Conservation (phyloP, 2,888 invertebrate species). For the Drosophila basisetae region DNA sequence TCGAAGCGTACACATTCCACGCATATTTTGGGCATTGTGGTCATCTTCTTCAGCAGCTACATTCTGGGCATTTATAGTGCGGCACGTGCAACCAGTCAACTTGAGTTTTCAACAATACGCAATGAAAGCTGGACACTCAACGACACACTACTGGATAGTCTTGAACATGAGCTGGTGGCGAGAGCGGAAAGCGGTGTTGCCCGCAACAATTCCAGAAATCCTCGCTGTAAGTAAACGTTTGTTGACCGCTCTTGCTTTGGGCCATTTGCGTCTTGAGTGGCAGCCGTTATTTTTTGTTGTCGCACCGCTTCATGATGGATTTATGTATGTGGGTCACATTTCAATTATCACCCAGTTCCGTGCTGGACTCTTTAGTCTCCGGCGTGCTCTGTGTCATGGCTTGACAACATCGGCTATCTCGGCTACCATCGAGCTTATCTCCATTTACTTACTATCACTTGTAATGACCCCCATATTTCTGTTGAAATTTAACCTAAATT, state of each 20-base stretch:
- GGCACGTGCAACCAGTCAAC: constrained; percentile 50
- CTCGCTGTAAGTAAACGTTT: constrained; percentile 65
- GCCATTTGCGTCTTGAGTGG: constrained; percentile 34
- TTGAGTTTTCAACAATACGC: not conserved
- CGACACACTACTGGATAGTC: constrained; percentile 26
- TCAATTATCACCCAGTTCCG: constrained; percentile 76
- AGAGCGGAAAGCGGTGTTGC: constrained; percentile 4
- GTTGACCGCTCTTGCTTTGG: not conserved
- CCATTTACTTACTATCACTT: not conserved
- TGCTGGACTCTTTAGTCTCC: constrained; percentile 70
- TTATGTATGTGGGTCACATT: constrained; percentile 70
- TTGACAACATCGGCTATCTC: constrained; percentile 14
- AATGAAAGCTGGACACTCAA: constrained; percentile 13
- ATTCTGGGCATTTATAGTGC: constrained; percentile 64
- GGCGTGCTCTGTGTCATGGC: constrained; percentile 38
- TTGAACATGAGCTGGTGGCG: not conserved
- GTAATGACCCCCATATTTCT: not conserved
- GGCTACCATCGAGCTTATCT: not conserved
- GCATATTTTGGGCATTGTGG: constrained; percentile 60
- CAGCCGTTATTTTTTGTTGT: constrained; percentile 45
- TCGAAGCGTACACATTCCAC: constrained; percentile 48
- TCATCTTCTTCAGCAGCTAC: constrained; percentile 63
- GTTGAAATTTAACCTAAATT: not conserved
- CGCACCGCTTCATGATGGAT: constrained; percentile 21
- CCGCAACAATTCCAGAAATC: constrained; percentile 60